Conservation (phyloP, 64 coral and sea anemone genomes). For the Pachyseris speciosa region DNA sequence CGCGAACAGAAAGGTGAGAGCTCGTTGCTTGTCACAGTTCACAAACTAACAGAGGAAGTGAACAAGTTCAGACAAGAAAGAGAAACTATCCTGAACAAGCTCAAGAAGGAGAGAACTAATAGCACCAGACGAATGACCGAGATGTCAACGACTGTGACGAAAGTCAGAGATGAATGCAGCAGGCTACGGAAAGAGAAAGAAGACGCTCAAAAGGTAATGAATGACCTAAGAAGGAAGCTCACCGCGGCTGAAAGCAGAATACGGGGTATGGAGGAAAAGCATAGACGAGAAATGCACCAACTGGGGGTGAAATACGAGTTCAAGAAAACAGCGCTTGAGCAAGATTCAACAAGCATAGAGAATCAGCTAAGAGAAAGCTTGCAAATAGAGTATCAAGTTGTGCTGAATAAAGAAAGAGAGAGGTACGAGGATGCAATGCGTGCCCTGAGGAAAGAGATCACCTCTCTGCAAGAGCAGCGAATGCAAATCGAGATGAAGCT, state of each 20-base stretch:
- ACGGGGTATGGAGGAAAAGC: constrained; percentile 39
- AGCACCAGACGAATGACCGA: background rate
- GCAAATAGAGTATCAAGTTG: constrained; percentile 31
- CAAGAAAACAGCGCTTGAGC: constrained; percentile 28
- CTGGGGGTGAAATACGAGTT: constrained; percentile 29
- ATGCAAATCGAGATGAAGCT: constrained; percentile 61
- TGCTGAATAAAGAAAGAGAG: constrained; percentile 43
- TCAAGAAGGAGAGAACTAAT: background rate
- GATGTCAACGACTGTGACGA: background rate
- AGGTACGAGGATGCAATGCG: constrained; percentile 62
- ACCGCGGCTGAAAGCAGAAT: constrained; percentile 13
- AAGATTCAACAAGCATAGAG: constrained; percentile 3
- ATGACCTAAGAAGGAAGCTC: constrained; percentile 26
- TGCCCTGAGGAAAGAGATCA: constrained; percentile 62
- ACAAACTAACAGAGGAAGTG: constrained; percentile 29
- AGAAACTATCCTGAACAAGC: constrained; percentile 15
- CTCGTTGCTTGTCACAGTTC: background rate
- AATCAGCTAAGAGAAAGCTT: background rate
- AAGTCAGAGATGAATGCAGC: constrained; percentile 29
- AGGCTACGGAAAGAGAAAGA: constrained; percentile 23
- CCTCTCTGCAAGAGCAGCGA: constrained; percentile 64
- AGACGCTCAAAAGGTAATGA: background rate
- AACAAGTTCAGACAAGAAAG: constrained; percentile 53
- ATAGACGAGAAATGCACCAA: background rate
- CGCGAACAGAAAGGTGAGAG: background rate